phyloP scores from a whole-genome alignment of 2,888 invertebrate species.

The Tetragonula carbonaria region DNA sequence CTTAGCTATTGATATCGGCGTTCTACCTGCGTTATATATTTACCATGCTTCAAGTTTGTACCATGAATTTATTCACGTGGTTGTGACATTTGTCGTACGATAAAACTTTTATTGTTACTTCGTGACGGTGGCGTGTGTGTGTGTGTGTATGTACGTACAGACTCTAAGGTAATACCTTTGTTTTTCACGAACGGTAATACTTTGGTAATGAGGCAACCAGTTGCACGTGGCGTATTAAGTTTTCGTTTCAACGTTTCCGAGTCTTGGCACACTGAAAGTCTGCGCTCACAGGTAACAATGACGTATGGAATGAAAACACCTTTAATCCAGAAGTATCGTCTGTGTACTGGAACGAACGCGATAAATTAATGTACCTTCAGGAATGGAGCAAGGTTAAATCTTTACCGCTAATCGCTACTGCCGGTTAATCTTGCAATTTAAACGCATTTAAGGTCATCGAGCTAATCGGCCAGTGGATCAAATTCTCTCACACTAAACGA shows the following conservation, averaged over 20 bases:
- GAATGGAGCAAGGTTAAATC: constrained; percentile 63
- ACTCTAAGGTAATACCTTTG: constrained; percentile 35
- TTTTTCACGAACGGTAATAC: constrained; percentile 29
- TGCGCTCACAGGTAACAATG: not conserved
- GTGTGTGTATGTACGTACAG: not conserved
- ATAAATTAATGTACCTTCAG: constrained; percentile 43
- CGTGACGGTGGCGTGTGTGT: constrained; percentile 19
- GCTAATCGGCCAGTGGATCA: constrained; percentile 53
- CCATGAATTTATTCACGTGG: constrained; percentile 40
- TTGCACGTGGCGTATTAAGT: not conserved
- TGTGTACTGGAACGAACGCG: constrained; percentile 18
- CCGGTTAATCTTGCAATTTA: constrained; percentile 67
- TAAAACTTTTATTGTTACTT: constrained; percentile 25
- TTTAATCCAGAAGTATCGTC: not conserved
- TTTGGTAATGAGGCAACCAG: constrained; percentile 18
- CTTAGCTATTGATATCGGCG: constrained; percentile 3
- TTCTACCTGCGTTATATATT: constrained; percentile 42
- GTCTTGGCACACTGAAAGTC: not conserved
- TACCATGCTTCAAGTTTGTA: constrained; percentile 33
- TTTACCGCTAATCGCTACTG: constrained; percentile 66
- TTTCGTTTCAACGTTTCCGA: not conserved
- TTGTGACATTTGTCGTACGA: constrained; percentile 20
- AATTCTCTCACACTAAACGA: constrained; percentile 38
- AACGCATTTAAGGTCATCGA: constrained; percentile 61
- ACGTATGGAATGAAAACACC: not conserved